phyloP scores from a whole-genome alignment of 2,113 vertebrate species.

The Chloebia gouldiae region DNA sequence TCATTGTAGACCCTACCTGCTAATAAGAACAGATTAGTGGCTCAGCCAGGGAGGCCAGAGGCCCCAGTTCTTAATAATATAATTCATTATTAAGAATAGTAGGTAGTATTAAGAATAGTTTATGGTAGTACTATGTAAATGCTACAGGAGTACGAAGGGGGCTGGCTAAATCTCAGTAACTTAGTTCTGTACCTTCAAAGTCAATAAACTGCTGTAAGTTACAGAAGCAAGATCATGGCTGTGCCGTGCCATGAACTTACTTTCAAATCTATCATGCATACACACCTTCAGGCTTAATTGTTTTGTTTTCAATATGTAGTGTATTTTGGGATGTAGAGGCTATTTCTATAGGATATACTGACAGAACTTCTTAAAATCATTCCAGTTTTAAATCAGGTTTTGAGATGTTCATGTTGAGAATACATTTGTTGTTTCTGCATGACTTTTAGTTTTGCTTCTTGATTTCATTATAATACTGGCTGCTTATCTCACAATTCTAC shows the following conservation, averaged over 20 bases:
- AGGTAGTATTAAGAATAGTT: background rate
- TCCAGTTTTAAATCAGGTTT: background rate
- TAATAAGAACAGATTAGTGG: constrained; percentile 28
- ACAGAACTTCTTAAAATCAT: background rate
- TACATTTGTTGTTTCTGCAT: background rate
- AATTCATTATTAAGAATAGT: background rate
- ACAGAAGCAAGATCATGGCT: background rate
- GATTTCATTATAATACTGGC: background rate
- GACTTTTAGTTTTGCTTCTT: background rate
- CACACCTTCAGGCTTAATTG: background rate
- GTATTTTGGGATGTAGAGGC: background rate
- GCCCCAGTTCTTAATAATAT: background rate
- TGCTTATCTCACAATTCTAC: background rate
- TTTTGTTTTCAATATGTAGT: background rate
- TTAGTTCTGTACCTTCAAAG: background rate
- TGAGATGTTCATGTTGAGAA: background rate
- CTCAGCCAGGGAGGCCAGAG: background rate
- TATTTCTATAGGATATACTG: background rate
- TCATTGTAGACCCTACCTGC: background rate
- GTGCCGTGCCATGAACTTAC: background rate
- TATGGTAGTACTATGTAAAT: background rate
- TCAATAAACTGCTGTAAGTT: background rate
- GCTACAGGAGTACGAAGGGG: background rate
- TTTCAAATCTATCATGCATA: background rate
- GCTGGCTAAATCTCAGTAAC: background rate